Percentiles rank a stretch among this genome's conserved stretches.
Conservation (phyloP, 2,797 vertebrate genomes). For the Alcedo quadribrachys region DNA sequence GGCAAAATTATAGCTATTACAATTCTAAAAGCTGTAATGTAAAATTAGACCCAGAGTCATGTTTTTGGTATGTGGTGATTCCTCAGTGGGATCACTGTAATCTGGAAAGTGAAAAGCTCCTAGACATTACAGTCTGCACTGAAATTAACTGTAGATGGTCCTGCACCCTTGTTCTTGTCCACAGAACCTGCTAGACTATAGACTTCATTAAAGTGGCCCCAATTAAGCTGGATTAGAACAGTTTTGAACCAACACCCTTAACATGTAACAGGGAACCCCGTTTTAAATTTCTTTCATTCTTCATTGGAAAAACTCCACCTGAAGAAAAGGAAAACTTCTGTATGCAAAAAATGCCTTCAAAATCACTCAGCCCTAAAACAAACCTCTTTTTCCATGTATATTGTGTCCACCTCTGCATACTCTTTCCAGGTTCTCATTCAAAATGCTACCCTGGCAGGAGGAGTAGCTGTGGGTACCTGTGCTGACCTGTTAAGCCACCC, state of each 20-base stretch:
- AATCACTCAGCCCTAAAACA: not conserved
- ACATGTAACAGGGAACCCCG: not conserved
- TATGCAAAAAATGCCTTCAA: not conserved
- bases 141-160: not conserved
- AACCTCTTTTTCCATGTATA: not conserved
- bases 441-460: slow-evolving; percentile 95
- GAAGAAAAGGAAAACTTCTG: not conserved
- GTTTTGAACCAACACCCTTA: not conserved
- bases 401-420: not conserved
- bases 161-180: not conserved
- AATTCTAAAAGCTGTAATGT: not conserved
- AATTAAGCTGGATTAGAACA: not conserved
- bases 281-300: not conserved
- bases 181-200: not conserved
- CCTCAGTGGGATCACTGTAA: not conserved
- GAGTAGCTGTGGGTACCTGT: slow-evolving; percentile 95
- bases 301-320: not conserved
- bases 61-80: not conserved
- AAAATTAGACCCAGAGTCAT: not conserved
- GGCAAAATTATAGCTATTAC: not conserved
- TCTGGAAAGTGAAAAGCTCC: not conserved
- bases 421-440: slow-evolving; percentile 92
- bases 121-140: not conserved
- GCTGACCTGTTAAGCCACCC: slow-evolving; percentile 88
- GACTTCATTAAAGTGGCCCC: not conserved